These are phyloP conservation scores for Lates japonicus DNA, from an alignment of 2,797 vertebrate genomes.

Conservation along the genomic window DNA sequence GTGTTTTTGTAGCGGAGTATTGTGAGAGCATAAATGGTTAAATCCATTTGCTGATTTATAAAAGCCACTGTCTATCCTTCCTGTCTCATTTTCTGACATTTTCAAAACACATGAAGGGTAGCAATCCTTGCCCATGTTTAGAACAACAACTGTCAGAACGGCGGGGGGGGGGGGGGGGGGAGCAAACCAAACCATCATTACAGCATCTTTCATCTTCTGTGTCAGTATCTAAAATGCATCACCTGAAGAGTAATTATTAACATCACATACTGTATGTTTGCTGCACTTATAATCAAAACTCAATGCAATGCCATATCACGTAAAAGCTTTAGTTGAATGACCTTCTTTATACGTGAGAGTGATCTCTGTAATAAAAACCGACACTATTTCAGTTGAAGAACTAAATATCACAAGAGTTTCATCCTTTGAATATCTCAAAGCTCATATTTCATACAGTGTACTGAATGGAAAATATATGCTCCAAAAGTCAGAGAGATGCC, in stretches of 20 bases:
- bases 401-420: constrained; percentile 28
- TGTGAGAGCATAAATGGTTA: constrained; percentile 15
- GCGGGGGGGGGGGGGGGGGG: too few relatives aligned
- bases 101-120: not conserved
- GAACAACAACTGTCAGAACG: not conserved
- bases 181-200: not conserved
- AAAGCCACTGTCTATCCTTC: not conserved
- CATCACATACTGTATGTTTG: not conserved
- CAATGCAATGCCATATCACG: not conserved
- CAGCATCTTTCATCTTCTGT: constrained; percentile 9
- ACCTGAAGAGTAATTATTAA: not conserved
- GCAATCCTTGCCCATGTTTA: not conserved
- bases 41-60: constrained; percentile 25
- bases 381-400: not conserved
- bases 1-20: not conserved
- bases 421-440: constrained; percentile 11
- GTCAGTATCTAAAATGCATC: constrained; percentile 3
- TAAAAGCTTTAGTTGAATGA: not conserved
- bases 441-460: not conserved
- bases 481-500: not conserved
- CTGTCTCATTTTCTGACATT: not conserved
- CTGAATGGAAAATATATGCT: not conserved
- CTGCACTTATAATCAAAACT: not conserved
- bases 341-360: constrained; percentile 5
- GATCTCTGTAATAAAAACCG: not conserved